Evolutionary conservation across 2,888 invertebrate genomes (phyloP), one percentile per base, ranked within the genome.

Genomic region (Pyrochroa serraticornis): DNA sequence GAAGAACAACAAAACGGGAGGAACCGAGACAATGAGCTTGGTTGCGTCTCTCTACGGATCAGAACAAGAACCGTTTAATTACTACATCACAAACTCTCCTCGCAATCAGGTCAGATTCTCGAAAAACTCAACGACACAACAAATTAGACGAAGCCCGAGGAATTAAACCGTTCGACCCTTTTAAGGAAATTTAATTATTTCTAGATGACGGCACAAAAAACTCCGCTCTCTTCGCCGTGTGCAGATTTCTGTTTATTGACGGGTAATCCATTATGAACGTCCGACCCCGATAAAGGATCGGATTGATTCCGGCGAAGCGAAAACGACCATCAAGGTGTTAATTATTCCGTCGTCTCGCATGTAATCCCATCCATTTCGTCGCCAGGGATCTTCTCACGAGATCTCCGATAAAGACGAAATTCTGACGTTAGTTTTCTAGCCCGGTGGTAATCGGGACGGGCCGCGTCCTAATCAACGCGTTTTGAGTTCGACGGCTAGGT

Each of bases 401-500:
- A 54, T 58, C 34, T 42, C 34, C 38, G 50, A 54, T 50, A 35
- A 34, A 32, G 55, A 60, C 45, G 45, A 60, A 60, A 54, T 60
- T 60, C 60, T 48, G 46, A 63, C 63, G 60, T 53, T 41, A 59
- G 52, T 65, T 65, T 62, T 62, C 65, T 59, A 65, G 56, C 60
- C 60, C 55, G 65, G 62, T 62, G 62, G 62, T 62, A 65, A 63
- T 63, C 63, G 65, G 45, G 59, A 65, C 62, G 60, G 53, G 52
- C 41, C 44, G 12, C 49, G 53, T 54, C 53, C 58, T 54, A 63
- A 65, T 65, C 63, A 52, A 62, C 65, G 63, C 63, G 63, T 65
- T 22, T 65, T 58, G 52, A 65, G 53, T 62, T 54, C 53, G 47
- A 55, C 54, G 43, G 31, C 60, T 63, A 66, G 72, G 70, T 71